A percentile compares a stretch with the other conserved stretches of the same genome.
Evolutionary conservation across 2,888 invertebrate genomes (phyloP).

Genomic region (Megamerina dolium): DNA sequence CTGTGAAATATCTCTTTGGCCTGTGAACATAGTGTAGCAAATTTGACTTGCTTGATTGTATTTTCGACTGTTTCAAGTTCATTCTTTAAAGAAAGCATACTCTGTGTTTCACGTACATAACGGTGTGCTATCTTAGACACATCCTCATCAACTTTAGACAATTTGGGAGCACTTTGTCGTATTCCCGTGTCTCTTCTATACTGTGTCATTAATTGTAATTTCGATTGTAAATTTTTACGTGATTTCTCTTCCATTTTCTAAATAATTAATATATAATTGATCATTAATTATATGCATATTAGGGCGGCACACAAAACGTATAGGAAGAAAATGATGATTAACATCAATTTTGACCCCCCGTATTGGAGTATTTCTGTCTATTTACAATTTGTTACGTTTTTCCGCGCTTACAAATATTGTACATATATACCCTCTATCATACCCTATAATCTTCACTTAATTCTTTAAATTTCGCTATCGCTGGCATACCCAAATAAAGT

Average conservation of each 20-base stretch:
- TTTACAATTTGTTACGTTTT: too few relatives aligned
- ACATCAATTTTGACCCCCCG: too few relatives aligned
- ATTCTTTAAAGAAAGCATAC: slow-evolving; percentile 40
- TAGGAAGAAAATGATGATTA: neutral
- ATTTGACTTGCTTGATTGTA: slow-evolving; percentile 42
- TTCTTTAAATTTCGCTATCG: slow-evolving; percentile 35
- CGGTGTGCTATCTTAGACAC: slow-evolving; percentile 25
- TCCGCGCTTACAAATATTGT: too few relatives aligned
- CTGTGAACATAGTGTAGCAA: slow-evolving; percentile 40
- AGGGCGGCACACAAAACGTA: too few relatives aligned
- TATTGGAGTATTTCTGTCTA: neutral
- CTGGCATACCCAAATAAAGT: slow-evolving; percentile 42
- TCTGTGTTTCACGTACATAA: slow-evolving; percentile 44
- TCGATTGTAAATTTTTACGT: slow-evolving; percentile 32
- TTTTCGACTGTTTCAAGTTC: slow-evolving; percentile 39
- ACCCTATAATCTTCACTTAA: slow-evolving; percentile 36
- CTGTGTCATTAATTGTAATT: slow-evolving; percentile 31
- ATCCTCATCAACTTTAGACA: neutral
- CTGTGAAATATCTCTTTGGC: slow-evolving; percentile 43
- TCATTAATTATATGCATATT: too few relatives aligned
- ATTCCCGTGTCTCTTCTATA: slow-evolving; percentile 23
- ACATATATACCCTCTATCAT: too few relatives aligned
- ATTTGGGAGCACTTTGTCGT: slow-evolving; percentile 9
- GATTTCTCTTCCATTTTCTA: slow-evolving; percentile 36
- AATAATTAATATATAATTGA: too few relatives aligned